phyloP scores from a whole-genome alignment of 1,140 invertebrate genomes.

The Heliconius melpomene region DNA sequence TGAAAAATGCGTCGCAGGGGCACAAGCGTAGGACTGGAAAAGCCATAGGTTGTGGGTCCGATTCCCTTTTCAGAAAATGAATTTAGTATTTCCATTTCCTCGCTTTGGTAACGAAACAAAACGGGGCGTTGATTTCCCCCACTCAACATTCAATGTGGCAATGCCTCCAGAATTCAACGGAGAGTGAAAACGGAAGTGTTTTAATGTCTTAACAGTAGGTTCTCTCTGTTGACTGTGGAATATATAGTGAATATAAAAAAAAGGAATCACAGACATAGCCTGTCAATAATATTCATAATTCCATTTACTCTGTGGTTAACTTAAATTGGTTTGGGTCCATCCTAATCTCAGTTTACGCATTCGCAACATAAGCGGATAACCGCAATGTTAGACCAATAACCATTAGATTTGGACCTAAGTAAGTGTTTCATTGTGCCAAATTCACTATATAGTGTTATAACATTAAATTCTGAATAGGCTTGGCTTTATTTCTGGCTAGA shows the following conservation, averaged over 20 bases:
- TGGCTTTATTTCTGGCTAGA: too few species aligned
- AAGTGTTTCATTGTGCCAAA: background rate
- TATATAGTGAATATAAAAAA: too few species aligned
- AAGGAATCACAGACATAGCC: background rate
- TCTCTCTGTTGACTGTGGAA: background rate
- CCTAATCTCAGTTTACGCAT: constrained; percentile 15
- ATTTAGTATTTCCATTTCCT: background rate
- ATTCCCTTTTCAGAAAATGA: background rate
- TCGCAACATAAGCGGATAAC: constrained; percentile 10
- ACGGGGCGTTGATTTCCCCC: background rate
- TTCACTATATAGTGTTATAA: too few species aligned
- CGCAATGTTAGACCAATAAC: constrained; percentile 11
- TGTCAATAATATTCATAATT: background rate
- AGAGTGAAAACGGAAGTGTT: too few species aligned
- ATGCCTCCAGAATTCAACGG: too few species aligned
- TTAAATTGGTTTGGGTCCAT: constrained; percentile 15
- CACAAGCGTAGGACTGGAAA: background rate
- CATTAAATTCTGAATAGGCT: too few species aligned
- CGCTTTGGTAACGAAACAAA: background rate
- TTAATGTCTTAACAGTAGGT: background rate
- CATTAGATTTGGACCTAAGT: background rate
- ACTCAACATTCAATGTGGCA: too few species aligned
- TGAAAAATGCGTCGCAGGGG: background rate
- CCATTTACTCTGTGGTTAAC: background rate
- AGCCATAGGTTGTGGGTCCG: background rate